Percentiles rank a stretch among this genome's conserved stretches.
Evolutionary conservation across 2,888 invertebrate species (phyloP).

Genomic region (Pollenia amentaria): DNA sequence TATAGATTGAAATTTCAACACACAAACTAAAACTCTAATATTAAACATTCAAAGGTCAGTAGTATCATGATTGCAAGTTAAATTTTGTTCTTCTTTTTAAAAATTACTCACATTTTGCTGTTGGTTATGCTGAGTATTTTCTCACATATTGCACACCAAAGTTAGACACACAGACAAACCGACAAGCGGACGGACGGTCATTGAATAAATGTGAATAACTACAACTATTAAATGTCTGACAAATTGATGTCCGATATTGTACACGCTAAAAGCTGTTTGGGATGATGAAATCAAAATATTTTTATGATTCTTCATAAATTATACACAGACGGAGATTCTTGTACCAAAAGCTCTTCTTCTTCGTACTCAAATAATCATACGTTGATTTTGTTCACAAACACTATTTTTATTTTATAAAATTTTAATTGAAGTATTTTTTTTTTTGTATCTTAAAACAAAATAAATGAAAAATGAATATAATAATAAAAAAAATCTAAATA

Average conservation of each 20-base stretch:
- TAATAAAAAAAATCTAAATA: too few species aligned
- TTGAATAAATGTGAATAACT: slow-evolving; percentile 41
- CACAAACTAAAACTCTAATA: background rate
- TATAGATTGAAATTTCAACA: background rate
- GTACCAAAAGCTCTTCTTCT: background rate
- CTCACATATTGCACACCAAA: slow-evolving; percentile 19
- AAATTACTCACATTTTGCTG: background rate
- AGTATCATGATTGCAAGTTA: slow-evolving; percentile 15
- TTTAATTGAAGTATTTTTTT: background rate
- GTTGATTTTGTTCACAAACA: background rate
- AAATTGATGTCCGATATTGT: slow-evolving; percentile 69
- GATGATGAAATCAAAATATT: slow-evolving; percentile 55
- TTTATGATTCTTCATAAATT: slow-evolving; percentile 24
- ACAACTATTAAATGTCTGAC: slow-evolving; percentile 71
- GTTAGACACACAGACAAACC: background rate
- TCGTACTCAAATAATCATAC: background rate
- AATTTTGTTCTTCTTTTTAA: background rate
- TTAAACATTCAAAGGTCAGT: slow-evolving; percentile 51
- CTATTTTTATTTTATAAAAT: background rate
- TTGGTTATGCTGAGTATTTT: background rate
- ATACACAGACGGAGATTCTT: background rate
- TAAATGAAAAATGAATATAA: background rate
- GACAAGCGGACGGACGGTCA: background rate
- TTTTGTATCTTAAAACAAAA: background rate
- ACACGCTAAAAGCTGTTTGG: slow-evolving; percentile 28